Evolutionary conservation across 2,113 vertebrate species (phyloP), one percentile per base, ranked within the genome.

Genomic region (Neodontobutis hainanensis): DNA sequence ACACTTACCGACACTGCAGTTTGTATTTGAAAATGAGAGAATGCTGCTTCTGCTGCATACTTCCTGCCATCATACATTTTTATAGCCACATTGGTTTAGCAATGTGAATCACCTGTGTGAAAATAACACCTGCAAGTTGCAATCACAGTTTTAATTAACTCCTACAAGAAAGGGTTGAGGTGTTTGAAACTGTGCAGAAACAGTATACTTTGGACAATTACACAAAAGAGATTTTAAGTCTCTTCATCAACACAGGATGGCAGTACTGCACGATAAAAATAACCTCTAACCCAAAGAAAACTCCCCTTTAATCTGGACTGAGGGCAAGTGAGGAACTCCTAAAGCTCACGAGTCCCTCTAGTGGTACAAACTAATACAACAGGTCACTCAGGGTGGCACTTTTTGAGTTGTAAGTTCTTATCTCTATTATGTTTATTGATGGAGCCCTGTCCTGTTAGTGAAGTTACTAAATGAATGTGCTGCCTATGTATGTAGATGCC

Each of bases 1-100:
- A 82, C 80, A 80, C 71, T 78, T 73, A 59, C 50, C 62, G 80
- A 70, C 57, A 58, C 80, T 76, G 77, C 55, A 55, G 83, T 75
- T 79, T 86, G 81, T 77, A 68, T 62, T 53, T 57, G 59, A 2
- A 53, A 47, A 62, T 5, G 57, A 19, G 34, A 27, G 19, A 27
- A 27, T n/a, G 35, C 8, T 38, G 52, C 12, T 11, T 36, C 32
- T 6, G 19, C 19, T 27, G 19, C 15, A 8, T 7, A 3, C 11
- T 38, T 55, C 14, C 52, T 36, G 35, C 14, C 38, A 14, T 14
- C 7, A 35, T 7, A 10, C 6, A 53, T 32, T 19, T 5, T 50
- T 50, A 2, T 15, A 19, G 2, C 38, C 10, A 10, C 4, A 34
- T 55, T n/a, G 34, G 7, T 36, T 55, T 15, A 55, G 36, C 35